Percentiles rank a stretch among this genome's conserved stretches.
These are phyloP conservation scores for Eptesicus fuscus DNA, from an alignment of 2,113 vertebrate genomes.

Conservation along the genomic window DNA sequence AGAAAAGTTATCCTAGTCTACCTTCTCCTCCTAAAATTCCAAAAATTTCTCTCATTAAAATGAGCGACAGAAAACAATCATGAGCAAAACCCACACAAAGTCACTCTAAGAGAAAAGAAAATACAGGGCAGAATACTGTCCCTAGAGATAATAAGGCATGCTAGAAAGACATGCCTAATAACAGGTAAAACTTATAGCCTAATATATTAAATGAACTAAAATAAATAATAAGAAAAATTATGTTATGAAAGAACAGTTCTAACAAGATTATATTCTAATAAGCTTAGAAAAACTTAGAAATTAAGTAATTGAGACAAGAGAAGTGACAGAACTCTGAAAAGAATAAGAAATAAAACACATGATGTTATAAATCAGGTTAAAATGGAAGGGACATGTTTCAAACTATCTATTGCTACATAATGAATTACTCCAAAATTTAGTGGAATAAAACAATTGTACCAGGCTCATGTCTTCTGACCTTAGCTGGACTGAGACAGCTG, in stretches of 20 bases:
- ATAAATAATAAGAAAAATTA: constrained; percentile 23
- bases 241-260: not conserved
- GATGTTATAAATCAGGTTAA: not conserved
- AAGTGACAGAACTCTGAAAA: not conserved
- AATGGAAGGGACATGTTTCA: not conserved
- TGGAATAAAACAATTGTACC: not conserved
- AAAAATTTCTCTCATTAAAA: not conserved
- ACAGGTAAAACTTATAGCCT: not conserved
- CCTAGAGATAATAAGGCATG: not conserved
- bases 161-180: not conserved
- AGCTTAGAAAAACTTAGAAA: constrained; percentile 1
- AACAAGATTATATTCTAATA: not conserved
- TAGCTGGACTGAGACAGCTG: not conserved
- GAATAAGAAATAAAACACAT: constrained; percentile 1
- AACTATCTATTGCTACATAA: not conserved
- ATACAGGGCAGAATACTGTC: not conserved
- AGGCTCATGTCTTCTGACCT: not conserved
- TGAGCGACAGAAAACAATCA: not conserved
- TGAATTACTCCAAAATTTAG: not conserved
- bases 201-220: not conserved
- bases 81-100: not conserved
- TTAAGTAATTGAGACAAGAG: constrained; percentile 17
- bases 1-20: not conserved
- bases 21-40: not conserved
- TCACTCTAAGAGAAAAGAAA: constrained; percentile 23